A percentile compares a stretch with the other conserved stretches of the same genome.
phyloP scores from a whole-genome alignment of 2,113 vertebrate species.

The Erpornis zantholeuca region DNA sequence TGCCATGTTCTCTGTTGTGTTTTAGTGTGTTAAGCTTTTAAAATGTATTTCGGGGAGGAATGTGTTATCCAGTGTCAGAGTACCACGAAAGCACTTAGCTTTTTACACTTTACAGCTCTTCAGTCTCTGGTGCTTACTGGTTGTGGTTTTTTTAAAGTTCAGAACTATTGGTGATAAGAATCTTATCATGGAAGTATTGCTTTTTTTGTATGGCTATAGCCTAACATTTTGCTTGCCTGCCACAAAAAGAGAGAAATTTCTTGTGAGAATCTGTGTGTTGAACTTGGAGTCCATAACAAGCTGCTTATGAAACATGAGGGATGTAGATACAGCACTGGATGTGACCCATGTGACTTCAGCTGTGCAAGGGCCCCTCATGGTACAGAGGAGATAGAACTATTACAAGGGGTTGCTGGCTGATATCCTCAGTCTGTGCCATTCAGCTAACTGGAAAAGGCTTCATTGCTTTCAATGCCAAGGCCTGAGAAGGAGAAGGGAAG shows the following conservation, averaged over 20 bases:
- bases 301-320: not conserved
- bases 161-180: not conserved
- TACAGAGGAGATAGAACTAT: not conserved
- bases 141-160: not conserved
- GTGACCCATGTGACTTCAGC: accelerated
- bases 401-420: not conserved
- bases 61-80: not conserved
- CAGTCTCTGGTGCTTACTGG: not conserved
- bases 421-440: not conserved
- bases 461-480: not conserved
- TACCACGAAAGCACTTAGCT: not conserved
- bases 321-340: not conserved
- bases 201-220: not conserved
- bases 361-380: not conserved
- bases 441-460: not conserved
- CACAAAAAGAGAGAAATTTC: not conserved
- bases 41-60: not conserved
- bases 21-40: not conserved
- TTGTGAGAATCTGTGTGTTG: not conserved
- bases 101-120: not conserved
- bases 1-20: not conserved
- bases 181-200: not conserved
- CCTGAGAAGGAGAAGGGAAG: not conserved
- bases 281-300: not conserved
- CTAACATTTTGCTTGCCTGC: not conserved